These are phyloP conservation scores for Malthinus flaveolus DNA, from an alignment of 2,888 invertebrate genomes.

Conservation along the genomic window DNA sequence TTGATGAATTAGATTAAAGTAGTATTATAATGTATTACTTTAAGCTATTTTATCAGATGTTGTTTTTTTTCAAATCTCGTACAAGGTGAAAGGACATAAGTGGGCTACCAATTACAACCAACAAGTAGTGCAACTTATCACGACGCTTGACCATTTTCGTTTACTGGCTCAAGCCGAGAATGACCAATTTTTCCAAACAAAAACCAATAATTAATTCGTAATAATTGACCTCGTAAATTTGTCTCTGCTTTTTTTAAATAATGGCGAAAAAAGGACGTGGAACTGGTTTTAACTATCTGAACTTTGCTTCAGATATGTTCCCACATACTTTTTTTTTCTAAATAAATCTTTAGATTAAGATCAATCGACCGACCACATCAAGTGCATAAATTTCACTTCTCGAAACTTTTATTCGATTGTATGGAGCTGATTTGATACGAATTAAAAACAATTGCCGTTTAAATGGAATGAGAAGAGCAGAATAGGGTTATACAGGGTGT, in stretches of 20 bases:
- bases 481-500: too few relatives aligned
- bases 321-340: slow-evolving; percentile 22
- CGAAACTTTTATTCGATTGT: slow-evolving; percentile 4
- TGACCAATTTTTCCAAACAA: slow-evolving; percentile 4
- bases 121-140: slow-evolving; percentile 13
- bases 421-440: neutral
- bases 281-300: slow-evolving; percentile 24
- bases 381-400: slow-evolving; percentile 21
- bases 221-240: slow-evolving; percentile 23
- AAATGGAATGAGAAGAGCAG: too few relatives aligned
- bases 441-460: slow-evolving; percentile 11
- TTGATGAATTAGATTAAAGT: slow-evolving; percentile 15
- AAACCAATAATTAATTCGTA: slow-evolving; percentile 3
- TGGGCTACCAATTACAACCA: slow-evolving; percentile 12
- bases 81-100: slow-evolving; percentile 19
- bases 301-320: slow-evolving; percentile 26
- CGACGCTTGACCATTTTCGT: slow-evolving; percentile 10
- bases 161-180: neutral
- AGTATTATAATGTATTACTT: neutral
- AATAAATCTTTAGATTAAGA: slow-evolving; percentile 19
- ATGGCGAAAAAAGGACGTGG: slow-evolving; percentile 11
- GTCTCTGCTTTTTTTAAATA: slow-evolving; percentile 13
- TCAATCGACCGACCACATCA: slow-evolving; percentile 18
- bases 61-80: slow-evolving; percentile 1
- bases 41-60: neutral